Conservation (phyloP, 2,888 invertebrate species). For the Gortyna flavago region DNA sequence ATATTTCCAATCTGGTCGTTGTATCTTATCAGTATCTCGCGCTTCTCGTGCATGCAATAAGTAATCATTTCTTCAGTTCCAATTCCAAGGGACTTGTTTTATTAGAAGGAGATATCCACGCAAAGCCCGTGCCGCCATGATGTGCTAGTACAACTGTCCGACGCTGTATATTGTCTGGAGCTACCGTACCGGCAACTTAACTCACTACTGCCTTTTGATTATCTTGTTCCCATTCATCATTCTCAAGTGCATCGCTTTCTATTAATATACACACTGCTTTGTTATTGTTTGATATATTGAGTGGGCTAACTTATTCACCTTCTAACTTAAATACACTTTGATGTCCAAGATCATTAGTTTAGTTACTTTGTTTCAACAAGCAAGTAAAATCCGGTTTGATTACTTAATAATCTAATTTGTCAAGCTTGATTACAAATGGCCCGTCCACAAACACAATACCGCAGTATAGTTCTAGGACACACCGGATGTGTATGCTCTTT, state of each 20-base stretch:
- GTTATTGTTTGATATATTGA: slow-evolving; percentile 59
- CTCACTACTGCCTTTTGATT: slow-evolving; percentile 70
- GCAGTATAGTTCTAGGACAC: slow-evolving; percentile 75
- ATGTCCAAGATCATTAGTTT: slow-evolving; percentile 56
- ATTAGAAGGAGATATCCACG: slow-evolving; percentile 31
- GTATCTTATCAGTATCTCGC: slow-evolving; percentile 51
- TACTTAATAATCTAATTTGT: slow-evolving; percentile 75
- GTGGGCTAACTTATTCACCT: slow-evolving; percentile 43
- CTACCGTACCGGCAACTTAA: slow-evolving; percentile 68
- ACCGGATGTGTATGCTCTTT: slow-evolving; percentile 74
- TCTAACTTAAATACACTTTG: slow-evolving; percentile 48
- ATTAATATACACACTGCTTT: slow-evolving; percentile 66
- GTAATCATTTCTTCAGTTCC: slow-evolving; percentile 25
- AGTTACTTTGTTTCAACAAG: slow-evolving; percentile 48
- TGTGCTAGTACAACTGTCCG: slow-evolving; percentile 55
- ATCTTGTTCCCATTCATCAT: slow-evolving; percentile 75
- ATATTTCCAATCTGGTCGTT: slow-evolving; percentile 46
- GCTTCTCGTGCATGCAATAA: slow-evolving; percentile 32
- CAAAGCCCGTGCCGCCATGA: slow-evolving; percentile 39
- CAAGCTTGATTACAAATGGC: slow-evolving; percentile 76
- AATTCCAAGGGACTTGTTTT: slow-evolving; percentile 25
- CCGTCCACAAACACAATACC: slow-evolving; percentile 73
- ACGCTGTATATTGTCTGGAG: slow-evolving; percentile 64
- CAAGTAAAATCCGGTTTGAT: slow-evolving; percentile 62
- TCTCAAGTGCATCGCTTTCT: slow-evolving; percentile 72